Evolutionary conservation across 2,888 invertebrate species (phyloP).

Genomic region (Campoplex nolae): DNA sequence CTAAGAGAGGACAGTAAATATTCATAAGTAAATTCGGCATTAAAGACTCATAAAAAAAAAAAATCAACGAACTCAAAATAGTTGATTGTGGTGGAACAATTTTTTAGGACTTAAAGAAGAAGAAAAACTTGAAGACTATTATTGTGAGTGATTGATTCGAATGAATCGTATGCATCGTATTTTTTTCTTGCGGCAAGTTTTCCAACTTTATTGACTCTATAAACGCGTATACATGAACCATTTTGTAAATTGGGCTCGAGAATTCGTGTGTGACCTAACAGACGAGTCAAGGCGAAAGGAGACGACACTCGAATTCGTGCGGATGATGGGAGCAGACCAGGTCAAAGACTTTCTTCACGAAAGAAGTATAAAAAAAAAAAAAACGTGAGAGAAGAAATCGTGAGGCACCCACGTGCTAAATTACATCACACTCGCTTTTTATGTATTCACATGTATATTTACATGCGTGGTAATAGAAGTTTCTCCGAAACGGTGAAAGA

Average conservation of each 20-base stretch:
- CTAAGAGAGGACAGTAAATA: neutral
- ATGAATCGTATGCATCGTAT: constrained; percentile 1
- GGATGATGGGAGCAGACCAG: constrained; percentile 21
- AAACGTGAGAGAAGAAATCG: constrained; percentile 30
- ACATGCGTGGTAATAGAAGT: neutral
- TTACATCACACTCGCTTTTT: constrained; percentile 29
- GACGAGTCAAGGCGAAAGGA: constrained; percentile 26
- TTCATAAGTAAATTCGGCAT: too few relatives aligned
- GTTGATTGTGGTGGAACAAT: neutral
- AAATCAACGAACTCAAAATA: too few relatives aligned
- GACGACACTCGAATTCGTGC: constrained; percentile 20
- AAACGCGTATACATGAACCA: neutral
- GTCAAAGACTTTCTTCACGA: constrained; percentile 38
- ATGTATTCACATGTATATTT: constrained; percentile 19
- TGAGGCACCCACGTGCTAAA: constrained; percentile 20
- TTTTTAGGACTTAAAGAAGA: neutral
- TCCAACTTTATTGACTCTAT: constrained; percentile 24
- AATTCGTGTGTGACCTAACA: constrained; percentile 3
- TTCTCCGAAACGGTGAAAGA: neutral
- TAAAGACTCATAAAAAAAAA: too few relatives aligned
- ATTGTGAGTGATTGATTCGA: constrained; percentile 13
- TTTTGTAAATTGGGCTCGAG: neutral
- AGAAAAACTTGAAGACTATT: neutral
- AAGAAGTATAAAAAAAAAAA: constrained; percentile 3
- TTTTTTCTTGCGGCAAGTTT: neutral